Evolutionary conservation across 1,140 invertebrate genomes (phyloP), one percentile per base, ranked within the genome.

Genomic region (Physella acuta): DNA sequence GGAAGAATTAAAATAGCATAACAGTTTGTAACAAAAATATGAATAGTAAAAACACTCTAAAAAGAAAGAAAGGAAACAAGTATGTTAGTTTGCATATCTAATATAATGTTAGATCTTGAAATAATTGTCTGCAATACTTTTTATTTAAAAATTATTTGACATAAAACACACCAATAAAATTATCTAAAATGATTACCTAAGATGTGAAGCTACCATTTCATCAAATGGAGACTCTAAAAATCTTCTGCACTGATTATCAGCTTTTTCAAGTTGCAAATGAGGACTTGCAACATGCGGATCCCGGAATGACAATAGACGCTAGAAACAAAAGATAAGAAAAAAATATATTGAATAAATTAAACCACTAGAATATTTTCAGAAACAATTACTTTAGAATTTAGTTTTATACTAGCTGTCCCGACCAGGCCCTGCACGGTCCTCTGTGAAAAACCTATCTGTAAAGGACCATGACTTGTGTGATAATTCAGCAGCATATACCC

Each of bases 131-230:
- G 14, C 3, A 30, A 8, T 28, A 14, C 58, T 31, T n/a, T 16
- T 31, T 60, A 20, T 8, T 17, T n/a, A n/a, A n/a, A n/a, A n/a
- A n/a, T n/a, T n/a, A n/a, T n/a, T n/a, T n/a, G n/a, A n/a, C n/a
- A n/a, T n/a, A n/a, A n/a, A n/a, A n/a, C n/a, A n/a, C n/a, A n/a
- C n/a, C n/a, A n/a, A n/a, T n/a, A n/a, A n/a, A n/a, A n/a, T n/a
- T n/a, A n/a, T n/a, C n/a, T 58, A 51, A n/a, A 31, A 36, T 14
- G 31, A 58, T 44, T 71, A 90, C 88, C 90, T 91, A n/a, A 96
- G 86, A 83, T 97, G 93, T 53, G 88, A 88, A 66, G 90, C 86
- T 37, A 94, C 89, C 33, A 96, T 86, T 78, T 95, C 93, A 81
- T 94, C 91, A 60, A 93, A 86, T 8, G 93, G 92, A 31, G 88